Conservation (phyloP, 2,113 vertebrate species). For the Petrocephalus microphthalmus region DNA sequence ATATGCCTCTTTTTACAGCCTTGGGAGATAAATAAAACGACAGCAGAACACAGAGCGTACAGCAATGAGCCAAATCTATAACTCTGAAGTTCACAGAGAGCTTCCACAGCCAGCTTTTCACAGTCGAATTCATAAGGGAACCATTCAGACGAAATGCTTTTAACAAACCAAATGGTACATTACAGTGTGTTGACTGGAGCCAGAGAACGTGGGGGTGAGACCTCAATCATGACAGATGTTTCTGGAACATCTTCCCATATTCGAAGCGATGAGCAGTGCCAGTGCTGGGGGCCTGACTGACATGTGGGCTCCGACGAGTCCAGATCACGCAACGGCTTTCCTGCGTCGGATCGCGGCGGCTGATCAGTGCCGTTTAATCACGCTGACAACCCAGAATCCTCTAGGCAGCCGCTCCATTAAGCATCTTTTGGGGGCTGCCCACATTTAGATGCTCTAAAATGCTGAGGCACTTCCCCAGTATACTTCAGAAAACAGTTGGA, state of each 20-base stretch:
- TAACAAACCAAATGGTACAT: slow-evolving; percentile 20
- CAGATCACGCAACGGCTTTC: slow-evolving; percentile 10
- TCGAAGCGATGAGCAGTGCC: background rate
- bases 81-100: slow-evolving; percentile 19
- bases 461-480: background rate
- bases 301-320: background rate
- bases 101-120: slow-evolving; percentile 25
- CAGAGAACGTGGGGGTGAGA: slow-evolving; percentile 16
- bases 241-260: slow-evolving; percentile 25
- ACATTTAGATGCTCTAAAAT: background rate
- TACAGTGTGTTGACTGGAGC: background rate
- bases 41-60: background rate
- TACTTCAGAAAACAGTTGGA: background rate
- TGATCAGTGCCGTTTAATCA: background rate
- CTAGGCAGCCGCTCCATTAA: background rate
- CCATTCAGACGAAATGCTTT: slow-evolving; percentile 21
- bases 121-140: slow-evolving; percentile 23
- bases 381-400: background rate
- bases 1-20: slow-evolving; percentile 23
- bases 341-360: background rate
- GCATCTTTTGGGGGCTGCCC: background rate
- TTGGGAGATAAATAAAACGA: slow-evolving; percentile 30
- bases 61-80: slow-evolving; percentile 21
- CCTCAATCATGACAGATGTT: slow-evolving; percentile 23
- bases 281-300: slow-evolving; percentile 1